Conservation (phyloP, 2,797 vertebrate species). For the Neosilurus hyrtlii region DNA sequence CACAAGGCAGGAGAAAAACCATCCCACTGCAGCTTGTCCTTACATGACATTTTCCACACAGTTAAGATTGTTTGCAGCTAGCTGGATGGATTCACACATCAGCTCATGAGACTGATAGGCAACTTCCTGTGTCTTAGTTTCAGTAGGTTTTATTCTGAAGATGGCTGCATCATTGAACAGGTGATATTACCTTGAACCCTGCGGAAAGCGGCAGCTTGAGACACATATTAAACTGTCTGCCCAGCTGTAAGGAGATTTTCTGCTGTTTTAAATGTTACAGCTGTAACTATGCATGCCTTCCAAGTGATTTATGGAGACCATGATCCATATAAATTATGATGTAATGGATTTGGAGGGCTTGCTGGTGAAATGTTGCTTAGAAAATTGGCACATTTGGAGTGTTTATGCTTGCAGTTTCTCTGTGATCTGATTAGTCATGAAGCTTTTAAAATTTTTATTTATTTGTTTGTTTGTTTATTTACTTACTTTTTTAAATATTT, state of each 20-base stretch:
- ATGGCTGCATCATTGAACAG: background rate
- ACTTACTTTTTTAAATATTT: no score
- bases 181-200: background rate
- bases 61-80: background rate
- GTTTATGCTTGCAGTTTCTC: background rate
- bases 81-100: background rate
- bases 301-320: background rate
- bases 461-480: no score
- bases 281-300: background rate
- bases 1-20: no score
- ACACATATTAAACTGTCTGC: background rate
- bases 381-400: background rate
- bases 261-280: background rate
- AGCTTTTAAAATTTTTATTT: no score
- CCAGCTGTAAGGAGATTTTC: background rate
- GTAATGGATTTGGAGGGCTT: background rate
- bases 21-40: background rate
- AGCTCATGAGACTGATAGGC: background rate
- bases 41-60: background rate
- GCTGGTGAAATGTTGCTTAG: background rate
- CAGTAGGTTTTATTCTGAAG: background rate
- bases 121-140: background rate
- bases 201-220: background rate
- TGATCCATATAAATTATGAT: background rate
- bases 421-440: background rate